Conservation (phyloP, 2,113 vertebrate genomes). For the Dipodomys stephensi region DNA sequence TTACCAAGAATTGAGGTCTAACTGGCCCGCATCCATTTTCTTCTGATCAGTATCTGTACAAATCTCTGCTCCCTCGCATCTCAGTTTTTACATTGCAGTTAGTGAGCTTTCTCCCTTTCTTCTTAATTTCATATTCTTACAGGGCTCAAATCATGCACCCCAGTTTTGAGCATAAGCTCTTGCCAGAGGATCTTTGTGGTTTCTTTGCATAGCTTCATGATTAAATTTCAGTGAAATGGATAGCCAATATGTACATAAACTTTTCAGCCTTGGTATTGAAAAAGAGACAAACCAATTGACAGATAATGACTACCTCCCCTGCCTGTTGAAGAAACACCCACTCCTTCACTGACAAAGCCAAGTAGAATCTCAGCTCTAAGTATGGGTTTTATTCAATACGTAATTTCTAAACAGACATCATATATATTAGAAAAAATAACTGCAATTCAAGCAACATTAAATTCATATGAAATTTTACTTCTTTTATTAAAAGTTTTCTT, state of each 20-base stretch:
- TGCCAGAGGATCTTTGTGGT: not conserved
- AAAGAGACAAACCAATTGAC: not conserved
- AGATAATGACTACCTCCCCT: not conserved
- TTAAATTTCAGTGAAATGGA: not conserved
- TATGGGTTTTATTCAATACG: slow-evolving; percentile 5
- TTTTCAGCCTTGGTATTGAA: slow-evolving; percentile 9
- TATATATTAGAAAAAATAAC: not conserved
- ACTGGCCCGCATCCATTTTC: not conserved
- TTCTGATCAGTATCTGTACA: not conserved
- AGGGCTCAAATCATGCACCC: not conserved
- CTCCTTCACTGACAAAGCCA: not conserved
- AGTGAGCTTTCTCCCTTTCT: not conserved
- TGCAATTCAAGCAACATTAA: not conserved
- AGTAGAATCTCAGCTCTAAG: not conserved
- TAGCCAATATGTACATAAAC: not conserved
- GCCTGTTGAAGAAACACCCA: not conserved
- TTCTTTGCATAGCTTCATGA: slow-evolving; percentile 16
- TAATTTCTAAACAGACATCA: slow-evolving; percentile 15
- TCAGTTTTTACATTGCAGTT: not conserved
- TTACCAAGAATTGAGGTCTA: not conserved
- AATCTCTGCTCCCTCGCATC: not conserved
- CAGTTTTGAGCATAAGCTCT: not conserved
- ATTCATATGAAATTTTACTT: not conserved
- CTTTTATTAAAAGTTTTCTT: not conserved
- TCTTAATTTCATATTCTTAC: not conserved